Conservation (phyloP, 2,113 vertebrate species). For the Poeciliopsis occidentalis region DNA sequence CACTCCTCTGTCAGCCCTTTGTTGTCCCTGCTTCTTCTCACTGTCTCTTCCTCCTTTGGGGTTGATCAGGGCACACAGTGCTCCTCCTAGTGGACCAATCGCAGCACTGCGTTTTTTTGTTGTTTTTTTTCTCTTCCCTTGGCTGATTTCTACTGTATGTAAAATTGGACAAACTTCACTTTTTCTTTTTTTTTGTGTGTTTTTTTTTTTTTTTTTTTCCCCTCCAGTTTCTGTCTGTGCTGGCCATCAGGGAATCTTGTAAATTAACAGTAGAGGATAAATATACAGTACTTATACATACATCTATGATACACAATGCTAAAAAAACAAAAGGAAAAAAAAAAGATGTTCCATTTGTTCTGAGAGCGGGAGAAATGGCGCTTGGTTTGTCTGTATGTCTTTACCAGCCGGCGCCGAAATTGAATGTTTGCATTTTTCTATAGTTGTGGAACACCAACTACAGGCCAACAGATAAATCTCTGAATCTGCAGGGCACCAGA, state of each 20-base stretch:
- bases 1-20: conserved; percentile 29
- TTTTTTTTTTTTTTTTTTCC: not conserved
- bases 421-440: conserved; percentile 41
- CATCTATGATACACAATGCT: conserved; percentile 54
- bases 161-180: conserved; percentile 32
- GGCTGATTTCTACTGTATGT: conserved; percentile 56
- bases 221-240: conserved; percentile 52
- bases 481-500: conserved; percentile 16
- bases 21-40: conserved; percentile 15
- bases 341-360: conserved; percentile 23
- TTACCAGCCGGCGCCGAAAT: conserved; percentile 30
- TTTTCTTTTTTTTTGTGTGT: not conserved
- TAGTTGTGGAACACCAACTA: conserved; percentile 17
- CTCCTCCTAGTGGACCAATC: conserved; percentile 65
- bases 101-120: conserved; percentile 42
- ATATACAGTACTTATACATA: conserved; percentile 62
- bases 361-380: conserved; percentile 24
- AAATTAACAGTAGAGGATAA: conserved; percentile 63
- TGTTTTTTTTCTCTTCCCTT: conserved; percentile 6
- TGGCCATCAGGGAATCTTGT: conserved; percentile 79
- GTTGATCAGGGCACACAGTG: conserved; percentile 51
- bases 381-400: conserved; percentile 24
- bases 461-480: not conserved
- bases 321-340: not conserved
- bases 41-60: conserved; percentile 28